Evolutionary conservation across 2,888 invertebrate genomes (phyloP).

Genomic region (Andricus curvator): DNA sequence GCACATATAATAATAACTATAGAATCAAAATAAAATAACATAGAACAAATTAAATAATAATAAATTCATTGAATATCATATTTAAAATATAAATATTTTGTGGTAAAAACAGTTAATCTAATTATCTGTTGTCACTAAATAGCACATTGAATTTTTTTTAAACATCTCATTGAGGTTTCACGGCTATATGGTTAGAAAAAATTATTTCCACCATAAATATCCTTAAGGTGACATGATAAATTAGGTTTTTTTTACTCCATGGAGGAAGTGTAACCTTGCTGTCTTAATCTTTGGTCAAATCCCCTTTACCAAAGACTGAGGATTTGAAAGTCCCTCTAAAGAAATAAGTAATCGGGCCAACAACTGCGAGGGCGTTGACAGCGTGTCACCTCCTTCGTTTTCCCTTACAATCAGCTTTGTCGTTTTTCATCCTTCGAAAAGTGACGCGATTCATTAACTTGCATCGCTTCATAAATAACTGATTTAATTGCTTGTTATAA

Average conservation of each 20-base stretch:
- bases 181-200: neutral
- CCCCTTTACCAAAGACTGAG: neutral
- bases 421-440: neutral
- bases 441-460: neutral
- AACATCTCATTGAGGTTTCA: too few species aligned
- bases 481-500: conserved; percentile 26
- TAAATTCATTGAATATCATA: too few species aligned
- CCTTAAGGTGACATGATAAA: neutral
- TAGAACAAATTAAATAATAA: too few species aligned
- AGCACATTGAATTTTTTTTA: too few species aligned
- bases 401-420: neutral
- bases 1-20: too few species aligned
- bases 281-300: neutral
- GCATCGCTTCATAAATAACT: conserved; percentile 11
- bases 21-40: too few species aligned
- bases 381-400: neutral
- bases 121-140: too few species aligned
- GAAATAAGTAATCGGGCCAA: neutral
- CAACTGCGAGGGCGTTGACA: neutral
- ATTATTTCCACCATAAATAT: neutral
- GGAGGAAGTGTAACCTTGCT: neutral
- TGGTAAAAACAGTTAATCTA: too few species aligned
- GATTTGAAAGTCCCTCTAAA: neutral
- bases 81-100: too few species aligned
- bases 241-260: neutral